These are phyloP conservation scores for Poliocrania exsul DNA, from an alignment of 2,797 vertebrate species.

Conservation along the genomic window DNA sequence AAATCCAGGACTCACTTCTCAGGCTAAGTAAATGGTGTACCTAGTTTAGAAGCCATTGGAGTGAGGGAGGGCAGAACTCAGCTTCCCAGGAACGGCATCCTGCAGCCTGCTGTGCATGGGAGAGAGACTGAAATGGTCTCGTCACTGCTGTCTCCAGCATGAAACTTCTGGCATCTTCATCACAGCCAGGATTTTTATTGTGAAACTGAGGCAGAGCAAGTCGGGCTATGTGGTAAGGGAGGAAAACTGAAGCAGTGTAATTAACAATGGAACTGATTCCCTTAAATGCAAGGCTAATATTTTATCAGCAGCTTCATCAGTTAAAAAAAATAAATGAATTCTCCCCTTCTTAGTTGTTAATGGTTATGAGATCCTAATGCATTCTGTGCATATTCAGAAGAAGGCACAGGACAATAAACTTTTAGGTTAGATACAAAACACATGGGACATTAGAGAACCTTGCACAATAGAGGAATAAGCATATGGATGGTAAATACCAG, in stretches of 20 bases:
- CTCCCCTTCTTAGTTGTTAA: neutral
- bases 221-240: neutral
- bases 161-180: neutral
- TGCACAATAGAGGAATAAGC: conserved; percentile 3
- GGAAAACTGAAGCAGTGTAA: neutral
- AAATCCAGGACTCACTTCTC: neutral
- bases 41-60: neutral
- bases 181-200: neutral
- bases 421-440: neutral
- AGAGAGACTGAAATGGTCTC: neutral
- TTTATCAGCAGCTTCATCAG: neutral
- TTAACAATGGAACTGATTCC: neutral
- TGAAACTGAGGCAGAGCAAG: neutral
- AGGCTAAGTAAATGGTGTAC: neutral
- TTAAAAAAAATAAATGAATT: neutral
- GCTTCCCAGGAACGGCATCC: neutral
- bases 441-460: neutral
- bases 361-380: neutral
- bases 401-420: neutral
- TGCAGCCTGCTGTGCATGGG: neutral
- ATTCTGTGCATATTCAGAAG: neutral
- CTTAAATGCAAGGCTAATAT: neutral
- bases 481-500: conserved; percentile 13
- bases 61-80: neutral
- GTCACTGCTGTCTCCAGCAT: neutral